Conservation (phyloP, 2,113 vertebrate species). For the Monopterus albus region DNA sequence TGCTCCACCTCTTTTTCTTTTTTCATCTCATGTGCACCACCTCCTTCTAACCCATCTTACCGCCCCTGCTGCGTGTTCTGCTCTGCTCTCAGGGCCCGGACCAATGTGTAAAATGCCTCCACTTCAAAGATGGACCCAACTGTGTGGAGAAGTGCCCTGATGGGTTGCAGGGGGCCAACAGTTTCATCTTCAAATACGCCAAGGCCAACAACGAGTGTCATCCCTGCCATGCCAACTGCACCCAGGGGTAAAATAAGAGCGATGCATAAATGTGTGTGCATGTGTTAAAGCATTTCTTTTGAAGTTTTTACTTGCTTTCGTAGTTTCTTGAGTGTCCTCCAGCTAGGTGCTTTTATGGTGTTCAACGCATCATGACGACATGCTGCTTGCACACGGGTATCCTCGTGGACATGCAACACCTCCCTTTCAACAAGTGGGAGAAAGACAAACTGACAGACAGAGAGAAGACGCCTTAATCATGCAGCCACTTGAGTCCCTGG, state of each 20-base stretch:
- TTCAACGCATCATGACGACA: slow-evolving; percentile 17
- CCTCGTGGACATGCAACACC: not conserved
- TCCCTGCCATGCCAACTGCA: slow-evolving; percentile 96
- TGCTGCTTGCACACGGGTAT: not conserved
- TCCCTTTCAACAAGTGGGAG: not conserved
- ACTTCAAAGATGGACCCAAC: slow-evolving; percentile 97
- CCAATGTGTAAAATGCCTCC: slow-evolving; percentile 92
- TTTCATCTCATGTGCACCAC: slow-evolving; percentile 6
- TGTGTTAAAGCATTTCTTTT: slow-evolving; percentile 10
- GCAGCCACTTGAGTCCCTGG: slow-evolving; percentile 1
- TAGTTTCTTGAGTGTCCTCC: not conserved
- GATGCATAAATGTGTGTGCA: slow-evolving; percentile 21
- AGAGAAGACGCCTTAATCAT: slow-evolving; percentile 14
- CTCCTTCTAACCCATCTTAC: slow-evolving; percentile 12
- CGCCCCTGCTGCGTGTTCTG: not conserved
- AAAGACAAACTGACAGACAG: not conserved
- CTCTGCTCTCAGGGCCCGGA: slow-evolving; percentile 88
- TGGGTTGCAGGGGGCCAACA: slow-evolving; percentile 92
- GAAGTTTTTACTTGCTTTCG: slow-evolving; percentile 1
- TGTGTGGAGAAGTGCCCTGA: slow-evolving; percentile 98
- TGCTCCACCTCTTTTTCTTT: slow-evolving; percentile 25
- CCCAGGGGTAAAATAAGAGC: slow-evolving; percentile 89
- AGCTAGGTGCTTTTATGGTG: not conserved
- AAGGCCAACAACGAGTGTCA: slow-evolving; percentile 95
- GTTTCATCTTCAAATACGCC: slow-evolving; percentile 97